These are phyloP conservation scores for Ceyx margarethae DNA, from an alignment of 2,113 vertebrate genomes.

Conservation along the genomic window DNA sequence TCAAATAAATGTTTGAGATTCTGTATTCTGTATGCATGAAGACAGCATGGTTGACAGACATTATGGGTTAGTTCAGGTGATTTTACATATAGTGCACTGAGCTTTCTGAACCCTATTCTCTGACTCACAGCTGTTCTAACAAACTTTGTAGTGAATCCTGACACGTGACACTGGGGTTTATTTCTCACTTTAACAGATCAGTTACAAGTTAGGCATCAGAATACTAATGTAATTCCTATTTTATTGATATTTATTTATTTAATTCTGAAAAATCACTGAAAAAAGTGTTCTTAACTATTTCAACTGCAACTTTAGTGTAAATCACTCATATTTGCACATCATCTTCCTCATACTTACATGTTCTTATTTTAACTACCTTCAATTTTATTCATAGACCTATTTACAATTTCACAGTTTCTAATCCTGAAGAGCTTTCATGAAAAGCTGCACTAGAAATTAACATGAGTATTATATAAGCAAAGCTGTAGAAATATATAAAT, in stretches of 20 bases:
- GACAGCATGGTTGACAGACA: not conserved
- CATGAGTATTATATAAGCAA: not conserved
- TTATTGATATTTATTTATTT: not conserved
- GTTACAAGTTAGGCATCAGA: not conserved
- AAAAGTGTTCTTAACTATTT: not conserved
- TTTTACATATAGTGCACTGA: not conserved
- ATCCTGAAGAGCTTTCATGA: not conserved
- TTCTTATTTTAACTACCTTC: not conserved
- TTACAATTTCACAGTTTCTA: not conserved
- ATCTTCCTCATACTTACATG: not conserved
- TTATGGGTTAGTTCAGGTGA: not conserved
- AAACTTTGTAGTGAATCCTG: not conserved
- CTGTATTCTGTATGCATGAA: not conserved
- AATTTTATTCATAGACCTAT: not conserved
- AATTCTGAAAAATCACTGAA: not conserved
- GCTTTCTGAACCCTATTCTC: not conserved
- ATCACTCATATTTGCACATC: not conserved
- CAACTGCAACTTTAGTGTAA: not conserved
- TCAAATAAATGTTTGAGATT: not conserved
- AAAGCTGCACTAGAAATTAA: not conserved
- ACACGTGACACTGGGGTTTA: not conserved
- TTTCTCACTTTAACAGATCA: not conserved
- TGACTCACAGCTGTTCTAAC: not conserved
- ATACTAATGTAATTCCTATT: not conserved
- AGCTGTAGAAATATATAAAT: not conserved